Evolutionary conservation across 2,797 vertebrate species (phyloP), one percentile per base, ranked within the genome.

Genomic region (Denticeps clupeoides): DNA sequence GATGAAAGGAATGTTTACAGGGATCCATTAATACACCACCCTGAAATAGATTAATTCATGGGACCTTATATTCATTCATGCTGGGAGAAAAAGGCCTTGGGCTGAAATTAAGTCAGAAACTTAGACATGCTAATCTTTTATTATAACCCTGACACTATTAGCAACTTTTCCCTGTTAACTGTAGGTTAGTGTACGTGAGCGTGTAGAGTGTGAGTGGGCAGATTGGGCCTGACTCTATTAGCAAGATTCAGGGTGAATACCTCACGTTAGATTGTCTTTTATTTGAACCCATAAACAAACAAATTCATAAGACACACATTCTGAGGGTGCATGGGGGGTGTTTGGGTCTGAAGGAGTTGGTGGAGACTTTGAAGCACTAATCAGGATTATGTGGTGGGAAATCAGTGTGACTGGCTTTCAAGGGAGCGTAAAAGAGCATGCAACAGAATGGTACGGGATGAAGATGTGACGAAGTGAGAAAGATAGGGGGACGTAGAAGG

Each of bases 331-430:
- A 64, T 9, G 41, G 24, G 41, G 45, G 45, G n/a, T n/a, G n/a
- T n/a, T n/a, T n/a, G n/a, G n/a, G 37, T 37, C 33, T 37, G 41
- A 43, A 32, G 44, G 41, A 55, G 47, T 53, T 13, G 41, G 43
- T 55, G 44, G 2, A 49, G 28, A 48, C 55, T 62, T 63, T 60
- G 55, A 63, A 58, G 49, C 54, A 40, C 27, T 59, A 63, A 66
- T 60, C 27, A 46, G 51, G 43, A 66, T 58, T 52, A 55, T 58
- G 41, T 29, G 44, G 41, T 65, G 49, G 32, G 18, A 40, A 66
- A 59, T 58, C 41, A 46, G 45, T 57, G 51, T 57, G 63, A 55
- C 51, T 41, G 16, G 35, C 51, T 66, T 60, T 66, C 45, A 38
- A 54, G 55, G 23, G 23, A 19, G 26, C 41, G 22, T 32, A 55